phyloP scores from a whole-genome alignment of 2,113 vertebrate genomes.

The Leptobrachium leishanense region DNA sequence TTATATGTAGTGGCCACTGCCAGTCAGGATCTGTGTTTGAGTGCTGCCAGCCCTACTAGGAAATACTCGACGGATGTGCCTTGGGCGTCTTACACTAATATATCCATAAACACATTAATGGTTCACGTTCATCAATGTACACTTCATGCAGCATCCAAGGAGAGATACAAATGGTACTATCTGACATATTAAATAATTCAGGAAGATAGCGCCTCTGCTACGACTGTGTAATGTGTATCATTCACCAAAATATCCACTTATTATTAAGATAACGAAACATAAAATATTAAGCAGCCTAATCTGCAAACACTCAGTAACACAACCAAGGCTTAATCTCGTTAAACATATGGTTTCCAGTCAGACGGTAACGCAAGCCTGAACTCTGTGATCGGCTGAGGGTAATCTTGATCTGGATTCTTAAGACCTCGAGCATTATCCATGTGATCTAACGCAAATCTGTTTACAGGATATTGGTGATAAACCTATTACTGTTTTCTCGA shows the following conservation, averaged over 20 bases:
- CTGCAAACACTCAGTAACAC: neutral
- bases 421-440: conserved; percentile 9
- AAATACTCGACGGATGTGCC: too few relatives aligned
- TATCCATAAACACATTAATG: too few relatives aligned
- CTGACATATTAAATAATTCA: neutral
- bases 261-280: conserved; percentile 2
- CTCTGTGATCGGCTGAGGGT: conserved; percentile 12
- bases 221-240: neutral
- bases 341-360: conserved; percentile 12
- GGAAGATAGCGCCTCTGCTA: neutral
- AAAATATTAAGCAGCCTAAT: conserved; percentile 2
- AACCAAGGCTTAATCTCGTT: conserved; percentile 8
- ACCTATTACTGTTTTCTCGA: neutral
- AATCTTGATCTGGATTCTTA: conserved; percentile 10
- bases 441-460: conserved; percentile 12
- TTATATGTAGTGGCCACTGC: too few relatives aligned
- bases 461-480: neutral
- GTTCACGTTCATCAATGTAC: too few relatives aligned
- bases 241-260: neutral
- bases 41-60: too few relatives aligned
- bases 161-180: too few relatives aligned
- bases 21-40: too few relatives aligned
- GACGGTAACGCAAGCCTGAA: conserved; percentile 4
- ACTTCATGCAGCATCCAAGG: too few relatives aligned
- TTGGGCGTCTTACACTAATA: too few relatives aligned